These are phyloP conservation scores for Parascotia fuliginaria DNA, from an alignment of 2,888 invertebrate genomes.

Conservation along the genomic window DNA sequence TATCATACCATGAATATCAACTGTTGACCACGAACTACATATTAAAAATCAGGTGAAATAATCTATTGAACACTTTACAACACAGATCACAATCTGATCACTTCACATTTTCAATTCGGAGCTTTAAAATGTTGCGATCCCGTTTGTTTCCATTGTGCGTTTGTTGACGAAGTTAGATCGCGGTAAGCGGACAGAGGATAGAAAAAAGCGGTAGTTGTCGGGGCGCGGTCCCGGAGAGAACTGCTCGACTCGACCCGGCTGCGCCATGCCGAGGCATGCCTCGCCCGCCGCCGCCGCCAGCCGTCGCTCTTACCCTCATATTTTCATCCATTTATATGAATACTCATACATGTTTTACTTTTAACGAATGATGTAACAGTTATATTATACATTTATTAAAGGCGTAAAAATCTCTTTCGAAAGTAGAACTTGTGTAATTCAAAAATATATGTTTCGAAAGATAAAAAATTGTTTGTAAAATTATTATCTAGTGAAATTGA, in stretches of 20 bases:
- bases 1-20: conserved; percentile 32
- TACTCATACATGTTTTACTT: too few relatives aligned
- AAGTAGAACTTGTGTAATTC: too few relatives aligned
- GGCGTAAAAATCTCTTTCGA: too few relatives aligned
- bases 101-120: conserved; percentile 63
- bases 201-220: conserved; percentile 26
- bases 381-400: too few relatives aligned
- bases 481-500: too few relatives aligned
- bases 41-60: conserved; percentile 18
- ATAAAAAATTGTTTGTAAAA: too few relatives aligned
- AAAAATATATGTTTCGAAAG: too few relatives aligned
- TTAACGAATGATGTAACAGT: too few relatives aligned
- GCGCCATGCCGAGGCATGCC: conserved; percentile 37
- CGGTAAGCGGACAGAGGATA: conserved; percentile 24
- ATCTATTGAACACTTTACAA: conserved; percentile 23
- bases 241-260: conserved; percentile 51
- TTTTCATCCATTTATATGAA: conserved; percentile 45
- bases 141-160: conserved; percentile 60
- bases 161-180: conserved; percentile 55
- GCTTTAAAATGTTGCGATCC: conserved; percentile 53
- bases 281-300: conserved; percentile 46
- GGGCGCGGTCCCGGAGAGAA: conserved; percentile 60
- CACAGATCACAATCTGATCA: conserved; percentile 41
- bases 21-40: conserved; percentile 28
- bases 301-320: conserved; percentile 37